Base-by-base conservation (phyloP, 2,888 invertebrate genomes). In the Harpagoxenus sublaevis region DNA sequence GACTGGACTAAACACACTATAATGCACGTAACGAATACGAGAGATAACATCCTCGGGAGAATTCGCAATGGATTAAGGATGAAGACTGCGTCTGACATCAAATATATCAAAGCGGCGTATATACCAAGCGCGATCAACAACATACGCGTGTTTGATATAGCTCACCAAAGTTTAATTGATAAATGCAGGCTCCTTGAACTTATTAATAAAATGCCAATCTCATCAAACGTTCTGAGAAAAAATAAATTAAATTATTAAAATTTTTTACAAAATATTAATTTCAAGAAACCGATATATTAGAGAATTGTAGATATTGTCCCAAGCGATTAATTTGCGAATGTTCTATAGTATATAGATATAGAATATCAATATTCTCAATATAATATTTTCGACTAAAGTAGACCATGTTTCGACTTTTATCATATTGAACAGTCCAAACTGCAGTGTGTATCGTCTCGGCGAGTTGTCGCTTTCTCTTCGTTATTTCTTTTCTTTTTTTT, bases 11-110 rank as follows among this genome's bases (percentile, higher is more conserved):
- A 79, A 79, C 48, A 73, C 73, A 42, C 60, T 73, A 73, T 73
- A 73, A 81, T 81, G 73, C 77, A 53, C 51, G 28, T 77, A 81
- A 81, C 35, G 39, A 73, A 81, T 81, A 48, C 74, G 73, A 35
- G 35, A 81, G 73, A 73, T 81, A 81, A 60, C 10, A 23, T 35
- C 48, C 48, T 12, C 39, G n/a, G 55, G 45, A 45, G 18, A 71
- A 35, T 9, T 45, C 35, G 12, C 18, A 18, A 12, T 28, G 18
- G 60, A 60, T 81, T 73, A 60, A 60, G 48, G 23, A 57, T 31
- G 70, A 12, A 39, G n/a, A 55, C 42, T 42, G 70, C 31, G 45
- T 35, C 35, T 48, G 10, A 71, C 79, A 39, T 73, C 31, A 12
- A 35, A 23, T 45, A 57, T 57, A 48, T 57, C 39, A 39, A 78